Evolutionary conservation across 2,888 invertebrate species (phyloP), one percentile per base, ranked within the genome.

Genomic region (Heliconius sara): DNA sequence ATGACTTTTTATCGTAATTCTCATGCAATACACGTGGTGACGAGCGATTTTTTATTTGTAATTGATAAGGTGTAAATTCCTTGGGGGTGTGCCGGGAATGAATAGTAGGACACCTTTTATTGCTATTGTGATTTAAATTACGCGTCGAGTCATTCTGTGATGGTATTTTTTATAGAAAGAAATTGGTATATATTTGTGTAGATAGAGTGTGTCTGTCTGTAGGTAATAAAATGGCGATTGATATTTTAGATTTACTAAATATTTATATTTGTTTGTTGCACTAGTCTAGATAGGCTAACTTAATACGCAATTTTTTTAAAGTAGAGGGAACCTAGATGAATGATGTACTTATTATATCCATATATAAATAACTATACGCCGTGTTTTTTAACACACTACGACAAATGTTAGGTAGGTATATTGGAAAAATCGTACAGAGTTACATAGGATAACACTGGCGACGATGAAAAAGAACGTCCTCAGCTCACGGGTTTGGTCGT

Each of bases 1-100:
- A 94, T 92, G 94, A 93, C 90, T 86, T 89, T 86, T 57, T 75
- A 70, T 86, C 84, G 83, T 88, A 84, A 90, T 93, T 92, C 89
- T 87, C 87, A 94, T 93, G 92, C 94, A 87, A 87, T 87, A 87
- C 91, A 89, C 91, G 91, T 84, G 86, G 89, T 93, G 91, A 91
- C 90, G 91, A 88, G 90, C 87, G 88, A 88, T 90, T 91, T 92
- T 91, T 91, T 90, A 92, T 92, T 91, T 91, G 93, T 92, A 94
- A 94, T 94, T 93, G 94, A 93, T 94, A 87, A 88, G 86, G 84
- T 86, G 83, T 89, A 91, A 93, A 94, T 94, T 94, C 94, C 89
- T 91, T 82, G 84, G 84, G 86, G 88, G 86, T 92, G 93, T 91
- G 93, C 90, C 85, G 84, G 83, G 93, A 91, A 93, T 93, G 82